phyloP scores from a whole-genome alignment of 2,797 vertebrate genomes.

The Lepidocolaptes lacrymiger region DNA sequence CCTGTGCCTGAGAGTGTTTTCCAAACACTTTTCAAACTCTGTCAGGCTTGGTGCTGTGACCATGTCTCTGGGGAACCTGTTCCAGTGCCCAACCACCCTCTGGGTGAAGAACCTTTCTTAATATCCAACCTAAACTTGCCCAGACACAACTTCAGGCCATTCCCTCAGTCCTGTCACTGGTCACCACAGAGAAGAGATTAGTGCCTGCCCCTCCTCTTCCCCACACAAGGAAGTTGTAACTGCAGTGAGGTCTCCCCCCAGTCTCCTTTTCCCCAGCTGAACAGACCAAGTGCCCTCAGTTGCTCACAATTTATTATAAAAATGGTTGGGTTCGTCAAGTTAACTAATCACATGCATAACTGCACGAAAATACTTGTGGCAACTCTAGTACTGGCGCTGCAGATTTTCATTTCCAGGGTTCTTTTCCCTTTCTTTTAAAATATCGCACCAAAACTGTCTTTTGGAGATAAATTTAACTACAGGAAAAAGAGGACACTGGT shows the following conservation, averaged over 20 bases:
- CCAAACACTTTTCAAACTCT: neutral
- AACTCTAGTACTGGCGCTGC: neutral
- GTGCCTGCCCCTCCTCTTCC: neutral
- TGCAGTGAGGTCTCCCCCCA: neutral
- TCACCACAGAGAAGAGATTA: neutral
- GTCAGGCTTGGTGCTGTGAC: neutral
- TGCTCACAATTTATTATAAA: neutral
- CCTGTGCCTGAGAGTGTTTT: neutral
- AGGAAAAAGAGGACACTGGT: neutral
- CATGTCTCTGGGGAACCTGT: neutral
- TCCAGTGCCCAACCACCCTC: rapidly evolving
- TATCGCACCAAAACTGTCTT: neutral
- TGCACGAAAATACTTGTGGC: neutral
- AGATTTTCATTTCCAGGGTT: neutral
- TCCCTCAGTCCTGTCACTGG: rapidly evolving
- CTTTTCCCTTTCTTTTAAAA: neutral
- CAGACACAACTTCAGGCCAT: neutral
- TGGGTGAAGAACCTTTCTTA: neutral
- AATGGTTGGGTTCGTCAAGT: neutral
- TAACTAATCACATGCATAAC: neutral
- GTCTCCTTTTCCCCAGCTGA: neutral
- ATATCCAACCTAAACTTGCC: rapidly evolving
- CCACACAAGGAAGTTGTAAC: rapidly evolving
- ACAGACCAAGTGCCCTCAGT: neutral
- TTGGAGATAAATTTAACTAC: neutral